These are phyloP conservation scores for Eubasilissa regina DNA, from an alignment of 1,140 invertebrate genomes.

Conservation along the genomic window DNA sequence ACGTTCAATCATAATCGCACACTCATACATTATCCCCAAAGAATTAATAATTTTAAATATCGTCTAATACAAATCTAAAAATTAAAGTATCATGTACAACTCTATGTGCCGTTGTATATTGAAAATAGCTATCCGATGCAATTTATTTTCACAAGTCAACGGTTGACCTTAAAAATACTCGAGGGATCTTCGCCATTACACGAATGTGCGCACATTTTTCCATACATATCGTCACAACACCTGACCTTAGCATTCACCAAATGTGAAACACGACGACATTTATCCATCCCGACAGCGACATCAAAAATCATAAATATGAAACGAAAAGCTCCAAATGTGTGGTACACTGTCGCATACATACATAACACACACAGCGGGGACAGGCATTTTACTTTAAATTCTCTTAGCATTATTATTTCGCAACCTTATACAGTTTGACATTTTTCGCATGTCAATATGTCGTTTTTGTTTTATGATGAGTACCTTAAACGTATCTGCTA, in stretches of 20 bases:
- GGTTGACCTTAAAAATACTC: constrained; percentile 12
- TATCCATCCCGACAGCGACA: constrained; percentile 7
- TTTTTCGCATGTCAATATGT: constrained; percentile 9
- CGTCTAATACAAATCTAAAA: too few species aligned
- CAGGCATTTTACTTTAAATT: constrained; percentile 2
- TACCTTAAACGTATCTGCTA: too few species aligned
- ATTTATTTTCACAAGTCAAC: constrained; percentile 2
- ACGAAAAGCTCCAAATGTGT: constrained; percentile 1
- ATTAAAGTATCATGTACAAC: too few species aligned
- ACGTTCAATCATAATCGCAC: too few species aligned
- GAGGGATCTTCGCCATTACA: neutral
- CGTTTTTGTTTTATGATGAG: too few species aligned
- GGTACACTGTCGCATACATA: neutral
- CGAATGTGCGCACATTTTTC: neutral
- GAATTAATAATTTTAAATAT: too few species aligned
- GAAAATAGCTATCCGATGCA: neutral
- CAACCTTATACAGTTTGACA: constrained; percentile 12
- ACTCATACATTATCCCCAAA: too few species aligned
- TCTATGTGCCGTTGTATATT: too few species aligned
- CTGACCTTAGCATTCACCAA: constrained; percentile 23
- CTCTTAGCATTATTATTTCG: constrained; percentile 4
- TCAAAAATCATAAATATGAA: constrained; percentile 27
- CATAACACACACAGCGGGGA: neutral
- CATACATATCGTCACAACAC: constrained; percentile 18
- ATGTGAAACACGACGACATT: constrained; percentile 15